Conservation (phyloP, 2,113 vertebrate genomes). For the Bucco capensis region DNA sequence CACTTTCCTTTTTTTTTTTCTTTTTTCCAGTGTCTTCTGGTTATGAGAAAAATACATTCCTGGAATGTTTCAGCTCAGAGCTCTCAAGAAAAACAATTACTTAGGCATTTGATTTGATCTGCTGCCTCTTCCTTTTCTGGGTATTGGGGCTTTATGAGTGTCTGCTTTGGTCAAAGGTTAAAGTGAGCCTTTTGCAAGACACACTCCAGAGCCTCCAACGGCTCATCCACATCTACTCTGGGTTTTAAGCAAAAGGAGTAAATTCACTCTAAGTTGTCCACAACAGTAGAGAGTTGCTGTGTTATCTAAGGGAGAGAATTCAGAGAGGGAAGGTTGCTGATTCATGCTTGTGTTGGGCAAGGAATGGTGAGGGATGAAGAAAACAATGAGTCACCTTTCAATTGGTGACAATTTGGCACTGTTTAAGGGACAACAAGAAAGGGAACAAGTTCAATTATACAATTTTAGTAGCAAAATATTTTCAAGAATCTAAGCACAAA, state of each 20-base stretch:
- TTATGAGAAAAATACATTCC: conserved; percentile 42
- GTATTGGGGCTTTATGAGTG: neutral
- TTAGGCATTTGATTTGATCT: conserved; percentile 50
- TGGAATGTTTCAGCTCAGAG: conserved; percentile 24
- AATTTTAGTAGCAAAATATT: neutral
- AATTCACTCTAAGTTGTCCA: neutral
- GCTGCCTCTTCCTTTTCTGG: neutral
- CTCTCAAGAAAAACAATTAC: conserved; percentile 57
- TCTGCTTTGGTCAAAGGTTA: neutral
- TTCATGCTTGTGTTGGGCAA: neutral
- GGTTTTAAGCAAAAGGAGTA: neutral
- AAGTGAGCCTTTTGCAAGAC: neutral
- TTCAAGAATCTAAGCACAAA: neutral
- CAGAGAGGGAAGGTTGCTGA: neutral
- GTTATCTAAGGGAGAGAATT: neutral
- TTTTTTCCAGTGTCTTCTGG: neutral
- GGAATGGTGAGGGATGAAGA: neutral
- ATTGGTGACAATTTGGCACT: neutral
- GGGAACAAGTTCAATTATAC: neutral
- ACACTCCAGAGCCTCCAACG: neutral
- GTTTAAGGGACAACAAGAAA: neutral
- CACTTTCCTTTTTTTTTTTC: neutral
- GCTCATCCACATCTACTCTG: accelerated
- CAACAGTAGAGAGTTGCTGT: neutral
- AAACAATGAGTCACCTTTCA: neutral